Conservation (phyloP, 2,797 vertebrate genomes). For the Enteromius argenteus region DNA sequence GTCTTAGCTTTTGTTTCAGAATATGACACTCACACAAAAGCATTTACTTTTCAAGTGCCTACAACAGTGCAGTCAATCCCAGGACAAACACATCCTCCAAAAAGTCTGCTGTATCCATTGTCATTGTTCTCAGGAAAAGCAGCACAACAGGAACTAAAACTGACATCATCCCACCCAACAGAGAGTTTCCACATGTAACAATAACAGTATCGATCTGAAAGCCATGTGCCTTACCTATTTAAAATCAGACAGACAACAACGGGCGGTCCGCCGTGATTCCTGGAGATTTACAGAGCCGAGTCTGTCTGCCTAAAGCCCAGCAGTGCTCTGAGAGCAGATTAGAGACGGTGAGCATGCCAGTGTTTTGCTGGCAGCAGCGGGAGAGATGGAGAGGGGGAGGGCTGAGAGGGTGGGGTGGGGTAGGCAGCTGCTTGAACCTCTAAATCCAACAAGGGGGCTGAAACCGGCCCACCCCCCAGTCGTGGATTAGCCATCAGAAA, state of each 20-base stretch:
- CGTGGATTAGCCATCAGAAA: slow-evolving; percentile 66
- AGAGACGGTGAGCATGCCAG: slow-evolving; percentile 54
- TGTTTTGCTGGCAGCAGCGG: slow-evolving; percentile 44
- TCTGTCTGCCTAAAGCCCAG: slow-evolving; percentile 36
- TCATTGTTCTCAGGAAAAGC: slow-evolving; percentile 41
- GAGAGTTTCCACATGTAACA: slow-evolving; percentile 28
- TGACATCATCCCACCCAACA: slow-evolving; percentile 34
- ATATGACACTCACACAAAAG: background rate
- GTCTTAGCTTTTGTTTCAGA: background rate
- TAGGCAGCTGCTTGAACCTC: slow-evolving; percentile 59
- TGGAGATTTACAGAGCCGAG: slow-evolving; percentile 43
- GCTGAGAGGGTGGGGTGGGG: slow-evolving; percentile 23
- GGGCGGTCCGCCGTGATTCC: slow-evolving; percentile 39
- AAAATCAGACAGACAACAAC: slow-evolving; percentile 4
- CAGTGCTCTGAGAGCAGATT: slow-evolving; percentile 55
- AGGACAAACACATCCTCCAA: slow-evolving; percentile 43
- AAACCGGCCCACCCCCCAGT: slow-evolving; percentile 53
- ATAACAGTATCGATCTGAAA: slow-evolving; percentile 23
- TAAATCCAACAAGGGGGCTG: slow-evolving; percentile 49
- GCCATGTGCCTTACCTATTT: slow-evolving; percentile 45
- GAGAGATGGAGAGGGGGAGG: slow-evolving; percentile 24
- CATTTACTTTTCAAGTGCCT: slow-evolving; percentile 14
- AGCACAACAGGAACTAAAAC: slow-evolving; percentile 27
- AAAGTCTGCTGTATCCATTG: slow-evolving; percentile 33
- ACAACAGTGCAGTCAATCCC: slow-evolving; percentile 21